Conservation (phyloP, 2,113 vertebrate species). For the Petroica traversi region DNA sequence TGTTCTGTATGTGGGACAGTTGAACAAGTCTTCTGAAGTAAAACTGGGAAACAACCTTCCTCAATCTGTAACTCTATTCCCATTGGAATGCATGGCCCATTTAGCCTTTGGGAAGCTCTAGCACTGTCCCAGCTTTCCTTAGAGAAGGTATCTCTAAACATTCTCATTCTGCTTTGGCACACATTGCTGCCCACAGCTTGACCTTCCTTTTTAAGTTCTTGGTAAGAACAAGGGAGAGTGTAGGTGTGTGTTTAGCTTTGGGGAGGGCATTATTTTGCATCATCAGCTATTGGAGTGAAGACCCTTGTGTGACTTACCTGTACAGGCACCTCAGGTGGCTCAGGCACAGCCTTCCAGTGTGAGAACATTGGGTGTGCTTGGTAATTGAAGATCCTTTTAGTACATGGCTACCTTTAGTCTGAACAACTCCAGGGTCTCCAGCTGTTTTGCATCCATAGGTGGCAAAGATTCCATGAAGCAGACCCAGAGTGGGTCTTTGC, state of each 20-base stretch:
- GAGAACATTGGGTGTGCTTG: not conserved
- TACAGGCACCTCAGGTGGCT: not conserved
- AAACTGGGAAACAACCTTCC: not conserved
- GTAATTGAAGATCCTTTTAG: not conserved
- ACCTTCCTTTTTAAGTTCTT: not conserved
- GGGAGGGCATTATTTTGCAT: not conserved
- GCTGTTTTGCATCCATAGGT: not conserved
- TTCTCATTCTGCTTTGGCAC: not conserved
- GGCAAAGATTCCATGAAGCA: not conserved
- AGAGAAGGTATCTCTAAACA: not conserved
- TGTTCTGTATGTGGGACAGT: not conserved
- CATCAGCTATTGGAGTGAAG: not conserved
- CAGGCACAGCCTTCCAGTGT: not conserved
- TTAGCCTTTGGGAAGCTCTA: not conserved
- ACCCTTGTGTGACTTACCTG: not conserved
- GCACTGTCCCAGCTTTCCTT: not conserved
- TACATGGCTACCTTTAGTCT: not conserved
- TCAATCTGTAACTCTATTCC: not conserved
- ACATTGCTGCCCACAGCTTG: not conserved
- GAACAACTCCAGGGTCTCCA: not conserved
- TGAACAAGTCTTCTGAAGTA: not conserved
- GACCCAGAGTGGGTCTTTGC: not conserved
- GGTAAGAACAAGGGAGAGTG: not conserved
- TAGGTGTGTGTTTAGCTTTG: not conserved
- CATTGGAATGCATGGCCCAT: not conserved